Conservation (phyloP, 2,888 invertebrate genomes). For the Acleris laterana region DNA sequence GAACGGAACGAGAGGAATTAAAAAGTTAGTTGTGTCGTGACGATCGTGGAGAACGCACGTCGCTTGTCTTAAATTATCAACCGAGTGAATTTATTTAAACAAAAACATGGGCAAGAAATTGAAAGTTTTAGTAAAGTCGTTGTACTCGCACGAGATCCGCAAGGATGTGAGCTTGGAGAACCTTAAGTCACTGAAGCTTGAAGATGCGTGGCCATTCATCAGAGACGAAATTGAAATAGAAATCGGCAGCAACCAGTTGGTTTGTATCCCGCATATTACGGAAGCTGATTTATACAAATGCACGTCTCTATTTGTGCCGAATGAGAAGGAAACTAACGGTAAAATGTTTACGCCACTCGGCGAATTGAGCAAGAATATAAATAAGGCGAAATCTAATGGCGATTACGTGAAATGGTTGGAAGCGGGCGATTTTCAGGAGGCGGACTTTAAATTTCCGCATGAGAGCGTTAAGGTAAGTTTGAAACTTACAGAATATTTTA, state of each 20-base stretch:
- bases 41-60: slow-evolving; percentile 41
- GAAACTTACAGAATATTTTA: background rate
- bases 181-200: slow-evolving; percentile 75
- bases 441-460: slow-evolving; percentile 76
- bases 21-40: slow-evolving; percentile 53
- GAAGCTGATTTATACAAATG: slow-evolving; percentile 79
- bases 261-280: slow-evolving; percentile 81
- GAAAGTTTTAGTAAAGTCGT: slow-evolving; percentile 78
- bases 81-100: slow-evolving; percentile 34
- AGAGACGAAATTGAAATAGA: slow-evolving; percentile 81
- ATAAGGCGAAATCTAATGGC: slow-evolving; percentile 68
- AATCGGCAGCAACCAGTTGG: slow-evolving; percentile 78
- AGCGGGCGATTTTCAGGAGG: slow-evolving; percentile 65
- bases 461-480: slow-evolving; percentile 73
- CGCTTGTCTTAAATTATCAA: slow-evolving; percentile 37
- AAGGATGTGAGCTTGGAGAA: slow-evolving; percentile 78
- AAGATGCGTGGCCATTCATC: slow-evolving; percentile 82
- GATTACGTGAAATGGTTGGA: slow-evolving; percentile 73
- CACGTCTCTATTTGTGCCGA: slow-evolving; percentile 77
- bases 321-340: slow-evolving; percentile 75
- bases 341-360: slow-evolving; percentile 80
- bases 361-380: slow-evolving; percentile 69
- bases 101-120: slow-evolving; percentile 82
- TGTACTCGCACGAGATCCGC: slow-evolving; percentile 79
- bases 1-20: slow-evolving; percentile 24